Percentiles rank a stretch among this genome's conserved stretches.
Evolutionary conservation across 1,140 invertebrate genomes (phyloP).

Genomic region (Ericerus pela): DNA sequence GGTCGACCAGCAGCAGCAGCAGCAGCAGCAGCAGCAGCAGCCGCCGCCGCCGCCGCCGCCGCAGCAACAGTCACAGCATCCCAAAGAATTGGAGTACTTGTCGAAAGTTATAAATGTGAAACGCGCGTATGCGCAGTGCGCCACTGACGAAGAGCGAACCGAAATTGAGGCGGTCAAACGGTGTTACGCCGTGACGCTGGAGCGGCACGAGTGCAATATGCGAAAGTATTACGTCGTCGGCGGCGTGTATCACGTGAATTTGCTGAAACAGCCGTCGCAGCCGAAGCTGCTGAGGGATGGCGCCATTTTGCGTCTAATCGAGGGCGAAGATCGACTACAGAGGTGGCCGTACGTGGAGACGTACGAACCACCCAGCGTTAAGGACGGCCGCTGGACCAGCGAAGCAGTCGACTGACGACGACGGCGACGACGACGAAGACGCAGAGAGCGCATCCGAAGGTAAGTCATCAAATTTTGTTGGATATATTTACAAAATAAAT

Average conservation of each 20-base stretch:
- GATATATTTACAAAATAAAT: no score
- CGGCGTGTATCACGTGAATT: constrained; percentile 45
- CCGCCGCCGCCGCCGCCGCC: no score
- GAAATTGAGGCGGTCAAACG: not conserved
- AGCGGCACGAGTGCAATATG: not conserved
- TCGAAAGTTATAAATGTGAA: not conserved
- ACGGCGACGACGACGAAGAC: constrained; percentile 20
- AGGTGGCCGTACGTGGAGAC: constrained; percentile 18
- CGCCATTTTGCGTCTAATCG: constrained; percentile 17
- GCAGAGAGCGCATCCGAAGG: constrained; percentile 14
- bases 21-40: no score
- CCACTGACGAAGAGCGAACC: not conserved
- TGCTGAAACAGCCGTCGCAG: constrained; percentile 49
- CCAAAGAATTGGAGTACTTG: not conserved
- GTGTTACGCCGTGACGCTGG: not conserved
- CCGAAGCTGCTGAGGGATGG: constrained; percentile 30
- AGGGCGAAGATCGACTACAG: constrained; percentile 11
- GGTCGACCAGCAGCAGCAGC: no score
- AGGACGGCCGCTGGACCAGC: constrained; percentile 5
- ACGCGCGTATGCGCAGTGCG: not conserved
- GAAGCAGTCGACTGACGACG: constrained; percentile 15
- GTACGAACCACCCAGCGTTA: constrained; percentile 17
- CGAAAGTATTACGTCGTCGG: constrained; percentile 38
- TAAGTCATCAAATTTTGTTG: not conserved
- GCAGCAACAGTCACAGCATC: not conserved